These are phyloP conservation scores for Drosophila stalkeri DNA, from an alignment of 2,888 invertebrate species.

Conservation along the genomic window DNA sequence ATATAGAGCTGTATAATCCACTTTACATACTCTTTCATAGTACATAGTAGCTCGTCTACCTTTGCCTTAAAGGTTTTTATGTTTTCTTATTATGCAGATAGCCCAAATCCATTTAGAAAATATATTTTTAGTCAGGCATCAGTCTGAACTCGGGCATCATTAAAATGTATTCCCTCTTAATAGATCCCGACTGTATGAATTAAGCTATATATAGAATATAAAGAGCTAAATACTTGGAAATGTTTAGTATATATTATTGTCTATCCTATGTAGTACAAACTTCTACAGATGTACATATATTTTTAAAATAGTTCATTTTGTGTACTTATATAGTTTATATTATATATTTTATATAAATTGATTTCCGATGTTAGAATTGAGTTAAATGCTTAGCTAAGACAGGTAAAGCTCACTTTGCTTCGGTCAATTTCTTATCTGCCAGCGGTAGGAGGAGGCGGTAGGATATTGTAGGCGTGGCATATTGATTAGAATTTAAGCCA, in stretches of 20 bases:
- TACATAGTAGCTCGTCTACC: not conserved
- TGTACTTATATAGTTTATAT: too few species aligned
- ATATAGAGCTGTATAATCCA: not conserved
- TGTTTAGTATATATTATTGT: not conserved
- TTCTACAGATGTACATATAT: too few species aligned
- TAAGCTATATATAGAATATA: not conserved
- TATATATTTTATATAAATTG: too few species aligned
- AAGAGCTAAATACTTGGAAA: too few species aligned
- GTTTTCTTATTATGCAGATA: not conserved
- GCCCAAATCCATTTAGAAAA: not conserved
- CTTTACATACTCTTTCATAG: not conserved
- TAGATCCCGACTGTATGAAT: not conserved
- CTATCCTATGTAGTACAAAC: not conserved
- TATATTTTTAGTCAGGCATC: too few species aligned
- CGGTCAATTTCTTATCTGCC: not conserved
- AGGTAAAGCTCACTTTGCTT: not conserved
- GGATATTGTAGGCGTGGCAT: constrained; percentile 8
- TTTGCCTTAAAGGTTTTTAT: not conserved
- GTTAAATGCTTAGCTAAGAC: not conserved
- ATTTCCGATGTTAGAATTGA: not conserved
- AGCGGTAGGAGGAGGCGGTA: too few species aligned
- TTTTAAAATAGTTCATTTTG: too few species aligned
- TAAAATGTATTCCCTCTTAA: not conserved
- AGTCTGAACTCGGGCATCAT: too few species aligned
- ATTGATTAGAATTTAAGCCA: constrained; percentile 65